These are phyloP conservation scores for Camponotus fellah DNA, from an alignment of 2,888 invertebrate genomes.

Conservation along the genomic window DNA sequence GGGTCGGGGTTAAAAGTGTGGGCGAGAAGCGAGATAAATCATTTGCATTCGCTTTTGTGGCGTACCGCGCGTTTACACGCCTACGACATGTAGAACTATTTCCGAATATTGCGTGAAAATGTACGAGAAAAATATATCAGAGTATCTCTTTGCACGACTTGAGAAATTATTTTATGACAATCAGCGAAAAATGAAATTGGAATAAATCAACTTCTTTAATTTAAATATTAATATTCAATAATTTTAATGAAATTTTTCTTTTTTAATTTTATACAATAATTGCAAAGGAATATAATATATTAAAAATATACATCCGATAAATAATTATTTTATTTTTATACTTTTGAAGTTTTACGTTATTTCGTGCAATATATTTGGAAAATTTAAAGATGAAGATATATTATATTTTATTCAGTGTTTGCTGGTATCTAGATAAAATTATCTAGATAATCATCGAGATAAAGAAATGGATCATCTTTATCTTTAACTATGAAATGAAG, in stretches of 20 bases:
- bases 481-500: too few relatives aligned
- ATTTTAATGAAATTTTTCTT: not conserved
- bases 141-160: not conserved
- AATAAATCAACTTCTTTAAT: not conserved
- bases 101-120: slow-evolving; percentile 57
- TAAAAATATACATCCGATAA: not conserved
- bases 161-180: slow-evolving; percentile 2
- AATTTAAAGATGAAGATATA: not conserved
- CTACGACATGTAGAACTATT: slow-evolving; percentile 63
- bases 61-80: slow-evolving; percentile 73
- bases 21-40: slow-evolving; percentile 75
- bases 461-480: too few relatives aligned
- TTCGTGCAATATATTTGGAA: not conserved
- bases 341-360: not conserved
- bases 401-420: too few relatives aligned
- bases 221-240: not conserved
- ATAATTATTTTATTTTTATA: not conserved
- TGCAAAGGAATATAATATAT: not conserved
- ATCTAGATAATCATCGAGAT: too few relatives aligned
- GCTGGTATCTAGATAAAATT: too few relatives aligned
- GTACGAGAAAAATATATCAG: slow-evolving; percentile 7
- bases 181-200: not conserved
- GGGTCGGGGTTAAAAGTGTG: slow-evolving; percentile 71
- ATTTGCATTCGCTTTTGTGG: slow-evolving; percentile 73
- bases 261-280: not conserved